Evolutionary conservation across 2,113 vertebrate species (phyloP).

Genomic region (Connochaetes taurinus): DNA sequence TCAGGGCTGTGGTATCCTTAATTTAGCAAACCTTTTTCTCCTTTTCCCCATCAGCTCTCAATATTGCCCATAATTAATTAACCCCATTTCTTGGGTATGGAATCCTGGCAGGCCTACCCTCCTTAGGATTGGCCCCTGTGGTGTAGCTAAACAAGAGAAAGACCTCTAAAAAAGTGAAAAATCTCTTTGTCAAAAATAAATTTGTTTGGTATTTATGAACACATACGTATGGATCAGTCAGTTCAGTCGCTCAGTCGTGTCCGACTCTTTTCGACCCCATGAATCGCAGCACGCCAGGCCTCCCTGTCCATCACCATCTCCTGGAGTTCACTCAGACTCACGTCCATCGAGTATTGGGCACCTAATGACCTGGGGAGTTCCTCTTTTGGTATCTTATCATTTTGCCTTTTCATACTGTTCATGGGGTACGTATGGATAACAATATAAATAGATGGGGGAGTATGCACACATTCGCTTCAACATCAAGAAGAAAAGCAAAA

Average conservation of each 20-base stretch:
- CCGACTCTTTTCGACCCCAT: too few species aligned
- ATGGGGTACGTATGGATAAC: not conserved
- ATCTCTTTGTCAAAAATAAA: not conserved
- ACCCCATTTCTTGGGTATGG: not conserved
- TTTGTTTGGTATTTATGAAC: not conserved
- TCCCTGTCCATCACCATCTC: too few species aligned
- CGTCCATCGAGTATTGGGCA: too few species aligned
- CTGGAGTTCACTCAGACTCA: too few species aligned
- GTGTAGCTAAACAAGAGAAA: not conserved
- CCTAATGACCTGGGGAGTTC: too few species aligned
- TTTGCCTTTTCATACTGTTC: too few species aligned
- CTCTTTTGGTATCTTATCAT: too few species aligned
- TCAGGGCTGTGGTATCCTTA: not conserved
- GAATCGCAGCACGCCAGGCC: too few species aligned
- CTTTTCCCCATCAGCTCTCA: not conserved
- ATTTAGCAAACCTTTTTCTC: not conserved
- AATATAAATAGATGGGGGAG: not conserved
- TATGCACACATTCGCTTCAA: not conserved
- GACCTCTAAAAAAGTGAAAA: not conserved
- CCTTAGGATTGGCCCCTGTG: not conserved
- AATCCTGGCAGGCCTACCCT: not conserved
- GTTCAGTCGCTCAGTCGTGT: too few species aligned
- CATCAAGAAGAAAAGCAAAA: not conserved
- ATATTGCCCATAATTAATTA: not conserved
- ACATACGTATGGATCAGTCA: not conserved